Evolutionary conservation across 2,113 vertebrate genomes (phyloP), one percentile per base, ranked within the genome.

Genomic region (Tetraodon nigroviridis): DNA sequence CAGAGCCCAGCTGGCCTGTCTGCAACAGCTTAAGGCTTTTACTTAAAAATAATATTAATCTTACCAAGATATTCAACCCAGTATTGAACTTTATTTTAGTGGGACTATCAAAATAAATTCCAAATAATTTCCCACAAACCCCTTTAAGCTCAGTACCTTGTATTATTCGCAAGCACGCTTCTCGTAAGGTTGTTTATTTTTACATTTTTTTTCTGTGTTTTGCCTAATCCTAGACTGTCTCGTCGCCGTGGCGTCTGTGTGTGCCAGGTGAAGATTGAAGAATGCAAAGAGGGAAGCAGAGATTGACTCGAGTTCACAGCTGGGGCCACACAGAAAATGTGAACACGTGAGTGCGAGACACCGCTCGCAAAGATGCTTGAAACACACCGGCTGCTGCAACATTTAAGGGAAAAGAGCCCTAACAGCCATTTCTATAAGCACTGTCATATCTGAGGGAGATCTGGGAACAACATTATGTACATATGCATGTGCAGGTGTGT

Each of bases 1-100:
- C 73, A 79, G 73, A 84, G 71, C 64, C 69, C 71, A 81, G 85
- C 69, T 79, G 71, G 71, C 50, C 58, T 27, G 51, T 54, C 52
- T 63, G 55, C 69, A 58, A 73, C 62, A 55, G 58, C 57, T 69
- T 55, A 67, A 60, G 64, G 67, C 73, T 61, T 46, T 52, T 58
- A 40, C 75, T 73, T 76, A 55, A 76, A 67, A 78, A 81, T 71
- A 40, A 72, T 73, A 75, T 75, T 45, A 75, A 32, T 69, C 57
- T 66, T 65, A 55, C 53, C 27, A 51, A 74, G 53, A 66, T 24
- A 42, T 58, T 69, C 60, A 64, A 80, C 75, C 50, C 44, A 41
- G 27, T 61, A 48, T 71, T 67, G 55, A 29, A 55, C 50, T 27
- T 73, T 67, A 67, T 55, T 71, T 73, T 58, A n/a, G 10, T 49